Percentiles rank a stretch among this genome's conserved stretches.
phyloP scores from a whole-genome alignment of 2,888 invertebrate genomes.

The Rhimphoctona megacephalus region DNA sequence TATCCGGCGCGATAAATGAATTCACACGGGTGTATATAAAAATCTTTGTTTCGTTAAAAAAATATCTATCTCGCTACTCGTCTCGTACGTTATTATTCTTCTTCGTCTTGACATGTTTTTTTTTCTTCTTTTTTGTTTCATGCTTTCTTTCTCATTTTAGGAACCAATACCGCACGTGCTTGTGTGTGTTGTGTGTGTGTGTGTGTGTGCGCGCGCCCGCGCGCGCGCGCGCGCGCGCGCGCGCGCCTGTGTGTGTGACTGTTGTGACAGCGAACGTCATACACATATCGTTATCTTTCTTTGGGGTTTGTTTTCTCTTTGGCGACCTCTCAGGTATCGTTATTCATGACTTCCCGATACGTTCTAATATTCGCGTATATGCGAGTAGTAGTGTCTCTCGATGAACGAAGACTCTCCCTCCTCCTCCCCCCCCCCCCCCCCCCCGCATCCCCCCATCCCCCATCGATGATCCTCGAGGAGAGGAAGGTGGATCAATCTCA shows the following conservation, averaged over 20 bases:
- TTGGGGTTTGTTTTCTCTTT: constrained; percentile 15
- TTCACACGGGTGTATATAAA: constrained; percentile 61
- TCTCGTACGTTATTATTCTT: constrained; percentile 57
- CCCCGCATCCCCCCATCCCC: too few relatives aligned
- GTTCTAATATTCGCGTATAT: background rate
- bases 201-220: too few relatives aligned
- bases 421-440: too few relatives aligned
- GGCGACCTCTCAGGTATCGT: constrained; percentile 21
- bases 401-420: background rate
- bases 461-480: constrained; percentile 9
- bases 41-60: constrained; percentile 67
- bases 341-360: background rate
- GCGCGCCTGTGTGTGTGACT: constrained; percentile 68
- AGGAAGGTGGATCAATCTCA: constrained; percentile 82
- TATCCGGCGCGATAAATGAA: constrained; percentile 58
- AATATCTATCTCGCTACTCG: constrained; percentile 70
- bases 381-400: background rate
- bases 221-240: too few relatives aligned
- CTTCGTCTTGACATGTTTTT: constrained; percentile 22
- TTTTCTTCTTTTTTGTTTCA: constrained; percentile 18
- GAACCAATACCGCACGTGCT: constrained; percentile 82
- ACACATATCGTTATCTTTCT: constrained; percentile 6
- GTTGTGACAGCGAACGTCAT: constrained; percentile 53
- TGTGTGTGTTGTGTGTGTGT: constrained; percentile 68
- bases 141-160: constrained; percentile 73